Conservation (phyloP, 2,888 invertebrate genomes). For the Priapulus caudatus region DNA sequence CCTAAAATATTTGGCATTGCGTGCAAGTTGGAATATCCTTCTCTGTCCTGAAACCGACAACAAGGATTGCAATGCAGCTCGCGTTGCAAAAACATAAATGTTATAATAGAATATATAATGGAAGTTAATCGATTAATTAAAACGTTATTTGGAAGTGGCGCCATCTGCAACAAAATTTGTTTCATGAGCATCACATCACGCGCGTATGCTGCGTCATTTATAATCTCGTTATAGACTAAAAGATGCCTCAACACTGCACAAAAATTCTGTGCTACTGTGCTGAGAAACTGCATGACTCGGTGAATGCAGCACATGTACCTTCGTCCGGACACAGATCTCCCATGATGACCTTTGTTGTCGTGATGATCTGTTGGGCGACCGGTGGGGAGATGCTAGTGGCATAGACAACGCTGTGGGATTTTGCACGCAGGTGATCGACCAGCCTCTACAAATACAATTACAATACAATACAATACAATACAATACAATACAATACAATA, state of each 20-base stretch:
- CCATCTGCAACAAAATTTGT: not conserved
- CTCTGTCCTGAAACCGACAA: conserved; percentile 37
- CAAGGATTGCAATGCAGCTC: too few relatives aligned
- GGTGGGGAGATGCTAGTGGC: conserved; percentile 79
- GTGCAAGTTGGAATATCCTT: conserved; percentile 57
- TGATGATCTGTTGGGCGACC: conserved; percentile 75
- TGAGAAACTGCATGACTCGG: too few relatives aligned
- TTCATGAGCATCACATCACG: too few relatives aligned
- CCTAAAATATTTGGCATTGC: conserved; percentile 71
- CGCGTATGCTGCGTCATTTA: too few relatives aligned
- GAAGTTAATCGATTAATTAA: not conserved
- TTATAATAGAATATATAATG: not conserved
- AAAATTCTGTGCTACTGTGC: too few relatives aligned
- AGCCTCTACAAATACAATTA: conserved; percentile 47
- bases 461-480: not conserved
- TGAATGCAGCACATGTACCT: too few relatives aligned
- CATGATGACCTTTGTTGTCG: conserved; percentile 75
- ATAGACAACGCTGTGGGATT: conserved; percentile 70
- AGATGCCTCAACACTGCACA: too few relatives aligned
- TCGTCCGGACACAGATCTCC: conserved; percentile 63
- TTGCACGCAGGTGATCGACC: conserved; percentile 58
- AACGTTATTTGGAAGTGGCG: too few relatives aligned
- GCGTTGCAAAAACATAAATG: too few relatives aligned
- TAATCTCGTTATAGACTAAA: too few relatives aligned
- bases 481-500: not conserved